Conservation (phyloP, 2,113 vertebrate species). For the Zeus faber region DNA sequence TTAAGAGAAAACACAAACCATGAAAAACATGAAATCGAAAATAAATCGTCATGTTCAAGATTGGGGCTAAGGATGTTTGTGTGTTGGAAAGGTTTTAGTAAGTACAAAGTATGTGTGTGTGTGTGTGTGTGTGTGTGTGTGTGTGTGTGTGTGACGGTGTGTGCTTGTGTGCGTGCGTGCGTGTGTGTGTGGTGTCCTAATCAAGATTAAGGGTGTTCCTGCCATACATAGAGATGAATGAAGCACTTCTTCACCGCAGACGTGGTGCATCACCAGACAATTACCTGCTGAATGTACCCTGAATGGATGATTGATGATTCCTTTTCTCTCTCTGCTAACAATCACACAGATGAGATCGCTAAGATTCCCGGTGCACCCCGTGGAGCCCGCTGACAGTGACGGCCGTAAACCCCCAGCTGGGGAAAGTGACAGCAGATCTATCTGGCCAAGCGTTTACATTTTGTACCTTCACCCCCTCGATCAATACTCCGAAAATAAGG, state of each 20-base stretch:
- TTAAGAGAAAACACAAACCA: not conserved
- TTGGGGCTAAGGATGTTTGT: too few relatives aligned
- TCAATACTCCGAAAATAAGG: constrained; percentile 72
- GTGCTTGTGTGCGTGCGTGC: constrained; percentile 3
- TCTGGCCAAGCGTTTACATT: constrained; percentile 63
- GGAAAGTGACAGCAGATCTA: constrained; percentile 71
- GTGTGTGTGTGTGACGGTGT: not conserved
- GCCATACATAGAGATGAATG: constrained; percentile 45
- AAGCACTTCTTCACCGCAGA: constrained; percentile 45
- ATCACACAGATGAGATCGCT: constrained; percentile 59
- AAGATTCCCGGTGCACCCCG: constrained; percentile 39
- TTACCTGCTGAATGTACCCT: constrained; percentile 62
- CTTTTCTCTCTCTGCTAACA: constrained; percentile 55
- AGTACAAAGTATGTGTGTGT: not conserved
- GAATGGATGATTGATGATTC: constrained; percentile 70
- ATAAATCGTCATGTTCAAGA: too few relatives aligned
- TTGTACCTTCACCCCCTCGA: constrained; percentile 49
- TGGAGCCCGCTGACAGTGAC: constrained; percentile 57
- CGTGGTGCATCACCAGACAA: constrained; percentile 53
- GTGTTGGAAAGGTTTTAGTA: not conserved
- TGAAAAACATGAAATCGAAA: too few relatives aligned
- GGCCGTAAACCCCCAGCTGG: constrained; percentile 33
- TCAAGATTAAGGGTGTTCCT: constrained; percentile 56
- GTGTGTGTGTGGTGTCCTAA: constrained; percentile 30
- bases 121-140: not conserved